Percentiles rank a stretch among this genome's conserved stretches.
phyloP scores from a whole-genome alignment of 2,797 vertebrate genomes.

The Gymnocypris eckloni region DNA sequence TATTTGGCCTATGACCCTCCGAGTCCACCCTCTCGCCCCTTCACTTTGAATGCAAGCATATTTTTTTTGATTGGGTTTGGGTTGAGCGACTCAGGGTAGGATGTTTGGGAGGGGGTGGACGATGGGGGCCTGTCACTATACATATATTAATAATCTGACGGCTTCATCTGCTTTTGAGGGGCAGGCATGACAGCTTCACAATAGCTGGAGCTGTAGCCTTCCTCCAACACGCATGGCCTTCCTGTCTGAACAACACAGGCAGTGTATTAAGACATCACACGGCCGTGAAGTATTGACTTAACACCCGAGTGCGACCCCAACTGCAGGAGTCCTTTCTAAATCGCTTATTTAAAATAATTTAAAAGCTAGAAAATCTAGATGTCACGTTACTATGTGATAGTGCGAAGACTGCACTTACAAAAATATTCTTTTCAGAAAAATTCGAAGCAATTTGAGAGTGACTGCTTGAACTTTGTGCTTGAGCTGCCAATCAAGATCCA shows the following conservation, averaged over 20 bases:
- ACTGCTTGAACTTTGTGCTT: not conserved
- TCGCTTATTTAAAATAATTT: slow-evolving; percentile 70
- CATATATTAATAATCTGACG: slow-evolving; percentile 89
- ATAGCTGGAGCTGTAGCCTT: slow-evolving; percentile 79
- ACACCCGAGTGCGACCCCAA: slow-evolving; percentile 78
- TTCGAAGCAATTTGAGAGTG: not conserved
- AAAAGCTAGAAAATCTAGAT: slow-evolving; percentile 73
- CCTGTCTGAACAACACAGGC: slow-evolving; percentile 67
- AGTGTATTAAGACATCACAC: slow-evolving; percentile 86
- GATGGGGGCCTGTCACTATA: slow-evolving; percentile 77
- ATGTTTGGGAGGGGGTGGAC: slow-evolving; percentile 64
- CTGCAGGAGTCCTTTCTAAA: slow-evolving; percentile 71
- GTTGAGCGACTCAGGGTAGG: slow-evolving; percentile 66
- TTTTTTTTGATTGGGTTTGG: slow-evolving; percentile 67
- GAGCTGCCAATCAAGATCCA: not conserved
- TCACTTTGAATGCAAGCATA: slow-evolving; percentile 80
- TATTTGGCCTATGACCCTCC: slow-evolving; percentile 80
- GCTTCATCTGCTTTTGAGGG: slow-evolving; percentile 87
- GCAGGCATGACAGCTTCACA: slow-evolving; percentile 82
- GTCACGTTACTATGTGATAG: slow-evolving; percentile 44
- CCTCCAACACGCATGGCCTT: slow-evolving; percentile 77
- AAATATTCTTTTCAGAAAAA: not conserved
- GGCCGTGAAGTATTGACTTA: slow-evolving; percentile 81
- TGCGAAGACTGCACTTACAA: not conserved
- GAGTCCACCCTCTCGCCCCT: slow-evolving; percentile 76